Conservation (phyloP, 1,140 invertebrate genomes). For the Bombyx mandarina region DNA sequence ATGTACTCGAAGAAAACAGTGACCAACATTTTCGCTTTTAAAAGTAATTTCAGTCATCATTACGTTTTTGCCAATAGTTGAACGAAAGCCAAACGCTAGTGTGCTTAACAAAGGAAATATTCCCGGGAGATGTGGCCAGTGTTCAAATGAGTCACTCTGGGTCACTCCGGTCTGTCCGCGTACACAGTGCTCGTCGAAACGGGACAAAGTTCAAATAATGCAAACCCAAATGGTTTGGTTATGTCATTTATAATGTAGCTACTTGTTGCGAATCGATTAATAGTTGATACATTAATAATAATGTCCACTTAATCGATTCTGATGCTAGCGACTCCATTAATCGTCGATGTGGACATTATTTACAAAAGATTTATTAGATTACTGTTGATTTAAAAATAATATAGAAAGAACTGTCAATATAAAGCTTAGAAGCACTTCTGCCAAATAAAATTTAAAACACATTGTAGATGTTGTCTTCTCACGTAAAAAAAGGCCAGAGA, state of each 20-base stretch:
- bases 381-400: too few species aligned
- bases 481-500: too few species aligned
- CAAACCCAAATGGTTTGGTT: neutral
- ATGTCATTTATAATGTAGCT: neutral
- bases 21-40: conserved; percentile 11
- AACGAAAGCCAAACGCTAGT: conserved; percentile 16
- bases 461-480: too few species aligned
- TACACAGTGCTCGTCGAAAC: neutral
- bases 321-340: too few species aligned
- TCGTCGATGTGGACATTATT: too few species aligned
- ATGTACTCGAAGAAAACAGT: too few species aligned
- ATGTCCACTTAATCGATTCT: too few species aligned
- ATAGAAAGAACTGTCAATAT: too few species aligned
- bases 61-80: conserved; percentile 16
- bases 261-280: neutral
- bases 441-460: too few species aligned
- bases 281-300: neutral
- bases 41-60: conserved; percentile 12
- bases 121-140: conserved; percentile 20
- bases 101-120: conserved; percentile 20
- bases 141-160: conserved; percentile 18
- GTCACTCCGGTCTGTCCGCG: conserved; percentile 6
- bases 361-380: too few species aligned
- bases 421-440: too few species aligned
- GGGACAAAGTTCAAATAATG: conserved; percentile 4